Evolutionary conservation across 37 sponge, comb jelly and placozoan species (phyloP), one percentile per base, ranked within the genome.

Genomic region (Ianthella basta): DNA sequence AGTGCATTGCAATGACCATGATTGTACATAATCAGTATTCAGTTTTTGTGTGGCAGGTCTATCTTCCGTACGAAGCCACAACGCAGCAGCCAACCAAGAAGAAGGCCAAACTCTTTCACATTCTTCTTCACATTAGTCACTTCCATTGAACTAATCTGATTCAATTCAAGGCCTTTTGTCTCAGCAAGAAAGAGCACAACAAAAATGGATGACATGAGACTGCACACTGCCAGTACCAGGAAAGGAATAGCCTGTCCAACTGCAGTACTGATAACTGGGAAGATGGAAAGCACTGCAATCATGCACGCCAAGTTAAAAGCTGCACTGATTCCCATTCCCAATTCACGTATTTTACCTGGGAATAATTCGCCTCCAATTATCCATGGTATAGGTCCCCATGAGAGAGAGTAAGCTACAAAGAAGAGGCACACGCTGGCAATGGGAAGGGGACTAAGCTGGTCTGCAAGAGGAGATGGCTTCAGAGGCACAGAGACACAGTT

Each of bases 331-430:
- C 87, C 79, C 1, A 34, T 82, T 6, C 61, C 60, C 0, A 90
- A 14, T 4, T 72, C 81, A 2, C 91, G 83, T 16, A 82, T 60
- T 15, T 74, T 33, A 1, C 16, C 38, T 35, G 91, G 91, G 38
- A 86, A 21, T 21, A 86, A 50, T 39, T 90, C 91, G 19, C 65
- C 78, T 54, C 65, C 33, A 60, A 90, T 81, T 80, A 87, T 29
- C 81, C 81, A 90, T 3, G 91, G 87, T 3, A 90, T 82, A 6
- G 91, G 84, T 19, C 91, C 91, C 91, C 91, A 90, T 14, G 88
- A 89, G 15, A 90, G 32, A 34, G 75, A 64, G 57, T 81, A 90
- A 5, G 50, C 64, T 55, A 80, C 60, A 37, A 44, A 63, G 72
- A 67, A 86, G 39, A 90, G 37, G 29, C 40, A 55, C 14, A 90